Base-by-base conservation (phyloP, 2,888 invertebrate species). In the Papilio demoleus region DNA sequence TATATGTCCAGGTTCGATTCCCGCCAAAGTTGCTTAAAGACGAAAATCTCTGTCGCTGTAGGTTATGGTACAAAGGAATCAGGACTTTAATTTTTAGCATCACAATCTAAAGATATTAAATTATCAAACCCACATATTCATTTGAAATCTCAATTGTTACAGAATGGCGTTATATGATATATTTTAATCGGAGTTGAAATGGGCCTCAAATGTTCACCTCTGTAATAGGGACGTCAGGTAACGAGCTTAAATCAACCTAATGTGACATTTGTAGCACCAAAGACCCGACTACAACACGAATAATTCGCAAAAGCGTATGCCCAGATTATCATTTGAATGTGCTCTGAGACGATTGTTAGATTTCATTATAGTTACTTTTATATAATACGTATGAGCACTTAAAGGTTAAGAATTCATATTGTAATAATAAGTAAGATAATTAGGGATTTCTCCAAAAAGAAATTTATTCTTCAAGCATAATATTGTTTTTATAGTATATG, bases 301-400 rank as follows among this genome's bases (percentile, higher is more conserved):
- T 86, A 87, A 87, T 88, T 88, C 85, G 84, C 85, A 83, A 85
- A n/a, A 86, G 84, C 89, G 88, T 90, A 88, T 88, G 88, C 83
- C 81, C 81, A 86, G 90, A 91, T 91, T 91, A 90, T 92, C 88
- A 90, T 90, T 88, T 90, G 88, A 90, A 91, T 90, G 85, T 88
- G 83, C 87, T 88, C 88, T 88, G 83, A 88, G 89, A 89, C 88
- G 88, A 88, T 88, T 87, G 90, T 88, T 81, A 84, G 87, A 87
- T 86, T 84, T 81, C 84, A 85, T 88, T 89, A 87, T 89, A 88
- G 82, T 84, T 78, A 81, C 31, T 31, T 31, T 27, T 6, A 6
- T 27, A 4, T 53, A 27, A 31, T n/a, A 31, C 31, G 8, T 12
- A 22, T 56, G 14, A 22, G 0, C 9, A 31, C n/a, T 24, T 56